These are phyloP conservation scores for Channa striata DNA, from an alignment of 2,797 vertebrate species.

Conservation along the genomic window DNA sequence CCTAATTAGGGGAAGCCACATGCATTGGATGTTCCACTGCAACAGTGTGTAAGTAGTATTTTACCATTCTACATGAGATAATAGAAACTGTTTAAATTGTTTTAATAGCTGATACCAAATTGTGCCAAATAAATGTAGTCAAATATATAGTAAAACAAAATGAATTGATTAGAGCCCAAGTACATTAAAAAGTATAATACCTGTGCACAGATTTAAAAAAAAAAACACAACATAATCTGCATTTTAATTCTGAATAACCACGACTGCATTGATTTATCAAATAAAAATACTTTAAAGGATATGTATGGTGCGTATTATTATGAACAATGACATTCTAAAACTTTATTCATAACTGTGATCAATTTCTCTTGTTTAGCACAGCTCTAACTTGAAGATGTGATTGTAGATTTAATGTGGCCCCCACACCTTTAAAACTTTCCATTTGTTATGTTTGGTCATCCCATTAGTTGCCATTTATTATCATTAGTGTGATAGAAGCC, in stretches of 20 bases:
- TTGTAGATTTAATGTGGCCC: slow-evolving; percentile 92
- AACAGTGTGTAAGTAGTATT: too few species aligned
- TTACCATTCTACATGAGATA: too few species aligned
- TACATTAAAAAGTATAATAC: neutral
- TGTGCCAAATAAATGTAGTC: neutral
- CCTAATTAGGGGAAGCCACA: too few species aligned
- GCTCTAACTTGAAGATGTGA: slow-evolving; percentile 73
- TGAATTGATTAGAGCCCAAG: too few species aligned
- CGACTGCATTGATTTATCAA: too few species aligned
- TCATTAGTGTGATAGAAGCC: slow-evolving; percentile 96
- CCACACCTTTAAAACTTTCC: slow-evolving; percentile 97
- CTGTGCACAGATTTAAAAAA: neutral
- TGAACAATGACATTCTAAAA: slow-evolving; percentile 57
- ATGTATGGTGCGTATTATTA: slow-evolving; percentile 45
- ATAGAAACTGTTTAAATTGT: neutral
- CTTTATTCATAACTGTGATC: slow-evolving; percentile 54
- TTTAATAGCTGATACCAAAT: neutral
- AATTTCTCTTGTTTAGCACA: slow-evolving; percentile 66
- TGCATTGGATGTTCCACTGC: too few species aligned
- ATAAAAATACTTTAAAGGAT: too few species aligned
- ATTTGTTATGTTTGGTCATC: slow-evolving; percentile 99
- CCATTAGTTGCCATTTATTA: slow-evolving; percentile 99
- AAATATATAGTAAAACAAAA: neutral
- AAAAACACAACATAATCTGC: too few species aligned
- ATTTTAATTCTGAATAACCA: too few species aligned